Base-by-base conservation (phyloP, 2,888 invertebrate species). In the Muscina levida region DNA sequence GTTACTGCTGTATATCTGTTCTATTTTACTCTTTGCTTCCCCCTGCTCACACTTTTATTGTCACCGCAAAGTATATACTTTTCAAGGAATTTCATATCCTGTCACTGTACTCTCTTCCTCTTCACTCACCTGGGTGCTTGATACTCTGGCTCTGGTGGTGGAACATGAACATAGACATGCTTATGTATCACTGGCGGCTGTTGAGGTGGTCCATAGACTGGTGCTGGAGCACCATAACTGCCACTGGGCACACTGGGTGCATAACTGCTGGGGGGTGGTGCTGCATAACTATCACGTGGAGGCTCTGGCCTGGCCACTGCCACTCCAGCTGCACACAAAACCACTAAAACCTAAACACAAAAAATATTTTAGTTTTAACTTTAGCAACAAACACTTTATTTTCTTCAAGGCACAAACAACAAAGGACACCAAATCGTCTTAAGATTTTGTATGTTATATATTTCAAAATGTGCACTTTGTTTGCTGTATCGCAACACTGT, bases 161-260 rank as follows among this genome's bases (percentile, higher is more conserved):
- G 96, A 17, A 97, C 96, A 90, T 97, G 97, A 17, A 97, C 96
- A 91, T 97, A 97, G 13, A 97, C 96, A 89, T 97, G 97, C 88
- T 97, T 97, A 91, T 97, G 97, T 68, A 97, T 93, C 48, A 95
- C 94, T 72, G 96, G 95, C 77, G 94, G 94, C 86, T 94, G 94
- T 82, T 92, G 92, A 0, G 95, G 95, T 6, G 94, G 93, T 17
- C 95, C 95, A 86, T 95, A 95, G 1, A 93, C 92, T 2, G 91
- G 89, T 10, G 92, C 91, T 8, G 93, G 93, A 22, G 93, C 92
- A 53, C 93, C 92, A 87, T 93, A 94, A 75, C 87, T 85, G 24
- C 87, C 86, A 72, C 88, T 87, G 39, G 89, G 86, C 10, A 91
- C 88, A 22, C 93, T 91, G 0, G 93, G 93, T 74, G 87, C 86